Conservation (phyloP, 2,797 vertebrate species). For the Pogoniulus pusillus region DNA sequence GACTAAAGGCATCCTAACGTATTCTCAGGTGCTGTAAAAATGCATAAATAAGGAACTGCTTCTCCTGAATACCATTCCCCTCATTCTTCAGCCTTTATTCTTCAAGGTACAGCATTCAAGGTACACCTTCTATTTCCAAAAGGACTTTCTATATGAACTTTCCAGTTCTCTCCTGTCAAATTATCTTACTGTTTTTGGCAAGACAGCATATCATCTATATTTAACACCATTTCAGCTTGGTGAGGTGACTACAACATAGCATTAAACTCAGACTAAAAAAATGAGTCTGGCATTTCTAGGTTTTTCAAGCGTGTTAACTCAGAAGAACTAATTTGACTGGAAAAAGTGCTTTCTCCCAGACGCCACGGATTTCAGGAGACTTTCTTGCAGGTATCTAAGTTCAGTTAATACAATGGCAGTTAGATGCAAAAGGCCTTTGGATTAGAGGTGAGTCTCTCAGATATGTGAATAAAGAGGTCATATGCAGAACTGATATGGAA, state of each 20-base stretch:
- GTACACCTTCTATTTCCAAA: slow-evolving; percentile 6
- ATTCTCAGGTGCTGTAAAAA: slow-evolving; percentile 2
- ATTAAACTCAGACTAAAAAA: slow-evolving; percentile 59
- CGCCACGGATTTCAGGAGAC: background rate
- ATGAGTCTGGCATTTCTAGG: slow-evolving; percentile 57
- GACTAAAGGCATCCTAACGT: background rate
- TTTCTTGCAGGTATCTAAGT: slow-evolving; percentile 6
- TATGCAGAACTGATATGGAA: slow-evolving; percentile 9
- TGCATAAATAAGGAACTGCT: background rate
- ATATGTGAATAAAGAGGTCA: slow-evolving; percentile 36
- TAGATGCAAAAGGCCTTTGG: slow-evolving; percentile 22
- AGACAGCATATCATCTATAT: slow-evolving; percentile 57
- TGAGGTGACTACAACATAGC: slow-evolving; percentile 57
- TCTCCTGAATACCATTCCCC: background rate
- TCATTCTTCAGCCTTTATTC: background rate
- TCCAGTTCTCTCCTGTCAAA: slow-evolving; percentile 36
- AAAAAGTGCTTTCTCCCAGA: slow-evolving; percentile 12
- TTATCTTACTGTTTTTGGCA: slow-evolving; percentile 53
- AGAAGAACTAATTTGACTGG: slow-evolving; percentile 36
- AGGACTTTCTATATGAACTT: slow-evolving; percentile 48
- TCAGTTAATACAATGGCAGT: slow-evolving; percentile 2
- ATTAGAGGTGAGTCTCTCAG: background rate
- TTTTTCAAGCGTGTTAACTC: slow-evolving; percentile 46
- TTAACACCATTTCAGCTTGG: slow-evolving; percentile 55
- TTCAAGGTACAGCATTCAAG: background rate